phyloP scores from a whole-genome alignment of 2,797 vertebrate genomes.

The Macropus fuliginosus region DNA sequence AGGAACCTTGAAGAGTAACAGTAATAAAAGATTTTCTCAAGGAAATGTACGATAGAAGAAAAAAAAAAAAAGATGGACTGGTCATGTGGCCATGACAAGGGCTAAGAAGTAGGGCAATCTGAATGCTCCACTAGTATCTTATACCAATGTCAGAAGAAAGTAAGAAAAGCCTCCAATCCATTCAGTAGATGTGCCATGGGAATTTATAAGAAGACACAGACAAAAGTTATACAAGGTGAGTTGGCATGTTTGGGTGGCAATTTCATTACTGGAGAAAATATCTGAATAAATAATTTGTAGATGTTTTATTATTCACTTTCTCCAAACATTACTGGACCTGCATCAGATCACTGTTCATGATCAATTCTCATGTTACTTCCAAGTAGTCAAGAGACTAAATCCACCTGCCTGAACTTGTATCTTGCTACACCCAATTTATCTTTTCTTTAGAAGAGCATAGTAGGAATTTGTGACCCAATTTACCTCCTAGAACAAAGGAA shows the following conservation, averaged over 20 bases:
- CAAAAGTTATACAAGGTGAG: not conserved
- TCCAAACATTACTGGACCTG: not conserved
- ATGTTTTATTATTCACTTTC: not conserved
- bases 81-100: not conserved
- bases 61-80: not conserved
- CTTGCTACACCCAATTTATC: slow-evolving; percentile 10
- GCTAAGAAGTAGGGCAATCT: not conserved
- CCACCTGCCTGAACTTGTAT: not conserved
- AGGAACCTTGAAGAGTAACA: not conserved
- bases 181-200: not conserved
- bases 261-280: not conserved
- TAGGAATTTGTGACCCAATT: not conserved
- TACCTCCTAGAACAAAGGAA: slow-evolving; percentile 12
- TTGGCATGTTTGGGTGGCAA: not conserved
- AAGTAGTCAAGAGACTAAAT: not conserved
- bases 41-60: not conserved
- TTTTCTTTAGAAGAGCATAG: slow-evolving; percentile 7
- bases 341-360: not conserved
- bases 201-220: not conserved
- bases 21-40: not conserved
- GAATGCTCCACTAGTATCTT: not conserved
- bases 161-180: not conserved
- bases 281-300: not conserved
- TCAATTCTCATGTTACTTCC: not conserved
- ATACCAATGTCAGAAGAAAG: not conserved